Percentiles rank a stretch among this genome's conserved stretches.
Conservation (phyloP, 1,140 invertebrate genomes). For the Dermatophagoides farinae region DNA sequence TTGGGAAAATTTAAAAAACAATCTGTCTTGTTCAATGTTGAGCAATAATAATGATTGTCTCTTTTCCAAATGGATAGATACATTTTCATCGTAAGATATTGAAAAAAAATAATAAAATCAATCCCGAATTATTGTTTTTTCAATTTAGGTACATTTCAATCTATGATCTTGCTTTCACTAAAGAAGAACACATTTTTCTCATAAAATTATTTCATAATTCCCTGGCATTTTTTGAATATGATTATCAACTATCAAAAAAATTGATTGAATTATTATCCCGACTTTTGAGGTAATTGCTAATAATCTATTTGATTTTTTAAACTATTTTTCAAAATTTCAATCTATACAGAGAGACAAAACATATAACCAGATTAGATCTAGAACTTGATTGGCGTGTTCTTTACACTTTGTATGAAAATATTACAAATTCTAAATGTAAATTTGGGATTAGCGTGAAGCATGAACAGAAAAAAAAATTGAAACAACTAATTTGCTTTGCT, state of each 20-base stretch:
- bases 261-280: background rate
- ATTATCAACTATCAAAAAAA: background rate
- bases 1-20: too few species aligned
- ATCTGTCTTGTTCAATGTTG: too few species aligned
- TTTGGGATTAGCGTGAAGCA: constrained; percentile 35
- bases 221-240: background rate
- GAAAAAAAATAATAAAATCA: background rate
- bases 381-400: constrained; percentile 64
- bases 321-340: background rate
- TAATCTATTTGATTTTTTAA: background rate
- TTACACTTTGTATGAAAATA: constrained; percentile 39
- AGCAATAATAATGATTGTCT: too few species aligned
- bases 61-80: too few species aligned
- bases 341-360: constrained; percentile 42
- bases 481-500: constrained; percentile 23
- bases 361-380: constrained; percentile 56
- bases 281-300: background rate
- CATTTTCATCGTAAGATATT: background rate
- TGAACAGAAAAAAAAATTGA: constrained; percentile 20
- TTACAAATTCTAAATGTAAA: constrained; percentile 32
- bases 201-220: background rate
- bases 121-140: background rate
- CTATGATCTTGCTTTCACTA: background rate
- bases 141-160: background rate
- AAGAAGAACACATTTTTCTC: background rate